Conservation (phyloP, 2,797 vertebrate species). For the Siniperca undulata region DNA sequence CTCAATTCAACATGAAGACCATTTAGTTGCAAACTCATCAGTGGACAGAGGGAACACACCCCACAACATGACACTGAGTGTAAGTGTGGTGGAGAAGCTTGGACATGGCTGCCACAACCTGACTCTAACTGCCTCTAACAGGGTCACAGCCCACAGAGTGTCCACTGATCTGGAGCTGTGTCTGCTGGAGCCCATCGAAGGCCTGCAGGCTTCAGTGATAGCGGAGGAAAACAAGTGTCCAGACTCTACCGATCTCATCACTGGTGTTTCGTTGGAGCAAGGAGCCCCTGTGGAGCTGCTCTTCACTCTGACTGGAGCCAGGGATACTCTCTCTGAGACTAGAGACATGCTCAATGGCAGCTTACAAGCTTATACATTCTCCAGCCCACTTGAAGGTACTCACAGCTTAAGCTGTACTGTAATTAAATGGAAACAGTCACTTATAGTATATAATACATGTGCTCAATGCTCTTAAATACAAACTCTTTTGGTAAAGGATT, state of each 20-base stretch:
- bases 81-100: conserved; percentile 75
- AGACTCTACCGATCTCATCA: conserved; percentile 81
- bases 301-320: conserved; percentile 83
- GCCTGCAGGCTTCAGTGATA: conserved; percentile 83
- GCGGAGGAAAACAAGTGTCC: conserved; percentile 78
- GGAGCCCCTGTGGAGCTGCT: conserved; percentile 86
- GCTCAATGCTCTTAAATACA: conserved; percentile 1
- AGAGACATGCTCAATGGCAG: conserved; percentile 75
- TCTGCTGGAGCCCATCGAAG: conserved; percentile 87
- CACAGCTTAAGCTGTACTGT: neutral
- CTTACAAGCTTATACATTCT: conserved; percentile 77
- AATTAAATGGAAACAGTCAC: conserved; percentile 2
- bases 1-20: conserved; percentile 74
- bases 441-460: neutral
- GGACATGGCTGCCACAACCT: conserved; percentile 87
- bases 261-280: conserved; percentile 85
- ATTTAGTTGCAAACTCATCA: conserved; percentile 78
- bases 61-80: conserved; percentile 88
- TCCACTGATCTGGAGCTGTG: conserved; percentile 82
- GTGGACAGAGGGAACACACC: conserved; percentile 74
- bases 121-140: conserved; percentile 85
- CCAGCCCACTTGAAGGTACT: conserved; percentile 86
- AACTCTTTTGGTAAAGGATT: conserved; percentile 80
- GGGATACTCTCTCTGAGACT: conserved; percentile 77
- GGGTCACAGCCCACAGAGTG: conserved; percentile 38